These are phyloP conservation scores for Rhinatrema bivittatum DNA, from an alignment of 2,797 vertebrate genomes.

Conservation along the genomic window DNA sequence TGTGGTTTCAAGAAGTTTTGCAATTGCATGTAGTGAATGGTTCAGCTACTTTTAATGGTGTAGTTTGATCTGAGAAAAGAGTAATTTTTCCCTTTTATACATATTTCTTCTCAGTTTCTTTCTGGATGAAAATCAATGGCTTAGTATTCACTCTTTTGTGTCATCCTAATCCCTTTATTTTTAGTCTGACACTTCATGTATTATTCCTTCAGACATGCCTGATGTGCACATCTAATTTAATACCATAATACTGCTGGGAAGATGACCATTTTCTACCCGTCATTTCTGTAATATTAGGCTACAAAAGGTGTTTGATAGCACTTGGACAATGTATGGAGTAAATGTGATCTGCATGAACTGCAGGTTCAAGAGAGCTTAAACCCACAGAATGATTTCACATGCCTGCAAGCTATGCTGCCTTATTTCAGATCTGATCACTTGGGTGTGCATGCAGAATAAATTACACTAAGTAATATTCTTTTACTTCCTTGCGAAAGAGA, in stretches of 20 bases:
- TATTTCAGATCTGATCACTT: conserved; percentile 22
- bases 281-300: not conserved
- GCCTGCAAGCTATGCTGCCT: conserved; percentile 6
- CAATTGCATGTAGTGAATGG: too few species aligned
- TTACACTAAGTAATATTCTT: conserved; percentile 34
- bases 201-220: conserved; percentile 10
- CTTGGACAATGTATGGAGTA: conserved; percentile 10
- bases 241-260: not conserved
- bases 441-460: conserved; percentile 32
- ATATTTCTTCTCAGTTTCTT: not conserved
- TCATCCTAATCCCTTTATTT: conserved; percentile 2
- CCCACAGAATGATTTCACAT: conserved; percentile 4
- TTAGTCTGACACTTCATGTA: conserved; percentile 1
- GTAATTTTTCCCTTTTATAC: not conserved
- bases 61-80: conserved; percentile 6
- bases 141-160: conserved; percentile 8
- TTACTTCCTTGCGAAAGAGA: conserved; percentile 33
- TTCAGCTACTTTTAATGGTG: too few species aligned
- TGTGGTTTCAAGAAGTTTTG: too few species aligned
- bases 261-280: conserved; percentile 5
- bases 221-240: conserved; percentile 5
- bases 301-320: conserved; percentile 9
- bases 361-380: too few species aligned
- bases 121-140: conserved; percentile 13
- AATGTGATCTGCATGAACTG: conserved; percentile 24